A percentile compares a stretch with the other conserved stretches of the same genome.
Conservation (phyloP, 2,113 vertebrate species). For the Ctenodactylus gundi region DNA sequence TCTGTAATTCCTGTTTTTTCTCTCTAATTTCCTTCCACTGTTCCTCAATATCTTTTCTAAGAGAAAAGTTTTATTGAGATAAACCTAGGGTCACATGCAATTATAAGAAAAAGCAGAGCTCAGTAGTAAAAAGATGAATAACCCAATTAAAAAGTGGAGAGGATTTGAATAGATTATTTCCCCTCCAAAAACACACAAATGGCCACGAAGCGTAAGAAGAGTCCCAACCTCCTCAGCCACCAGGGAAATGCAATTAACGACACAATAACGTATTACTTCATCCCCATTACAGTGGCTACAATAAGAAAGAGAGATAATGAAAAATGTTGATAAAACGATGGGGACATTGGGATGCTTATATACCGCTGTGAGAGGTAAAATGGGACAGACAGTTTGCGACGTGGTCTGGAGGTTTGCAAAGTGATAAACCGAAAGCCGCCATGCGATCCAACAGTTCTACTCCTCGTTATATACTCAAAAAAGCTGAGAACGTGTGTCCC, state of each 20-base stretch:
- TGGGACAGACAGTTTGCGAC: neutral
- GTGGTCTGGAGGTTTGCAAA: neutral
- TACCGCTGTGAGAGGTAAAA: neutral
- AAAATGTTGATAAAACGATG: neutral
- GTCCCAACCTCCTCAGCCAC: neutral
- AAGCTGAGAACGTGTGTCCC: neutral
- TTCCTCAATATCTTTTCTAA: neutral
- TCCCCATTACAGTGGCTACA: neutral
- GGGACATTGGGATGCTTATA: neutral
- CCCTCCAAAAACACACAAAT: neutral
- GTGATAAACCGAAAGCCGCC: neutral
- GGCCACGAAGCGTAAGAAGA: neutral
- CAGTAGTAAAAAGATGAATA: neutral
- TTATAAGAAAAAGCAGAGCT: neutral
- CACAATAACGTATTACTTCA: neutral
- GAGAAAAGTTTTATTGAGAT: neutral
- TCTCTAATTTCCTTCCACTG: too few species aligned
- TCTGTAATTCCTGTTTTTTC: neutral
- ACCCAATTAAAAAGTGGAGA: neutral
- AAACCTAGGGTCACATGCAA: neutral
- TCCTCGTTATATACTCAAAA: neutral
- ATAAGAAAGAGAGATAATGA: neutral
- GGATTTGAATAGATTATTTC: neutral
- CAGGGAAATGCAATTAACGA: neutral
- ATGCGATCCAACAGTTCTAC: neutral